These are phyloP conservation scores for Trypoxylus dichotomus DNA, from an alignment of 1,140 invertebrate species.

Conservation along the genomic window DNA sequence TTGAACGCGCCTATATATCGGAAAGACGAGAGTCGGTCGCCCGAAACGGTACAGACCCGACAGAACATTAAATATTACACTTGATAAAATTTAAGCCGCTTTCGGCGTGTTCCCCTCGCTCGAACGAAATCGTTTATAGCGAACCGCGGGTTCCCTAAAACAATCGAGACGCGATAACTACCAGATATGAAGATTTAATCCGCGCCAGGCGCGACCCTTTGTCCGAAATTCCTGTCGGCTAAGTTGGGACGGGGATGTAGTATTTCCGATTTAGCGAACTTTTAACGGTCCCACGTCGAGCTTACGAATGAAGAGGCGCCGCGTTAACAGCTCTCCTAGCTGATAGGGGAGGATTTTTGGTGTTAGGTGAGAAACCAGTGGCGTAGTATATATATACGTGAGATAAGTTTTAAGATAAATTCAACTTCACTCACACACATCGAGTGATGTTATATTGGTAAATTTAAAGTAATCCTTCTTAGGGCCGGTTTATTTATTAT, in stretches of 20 bases:
- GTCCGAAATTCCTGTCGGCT: background rate
- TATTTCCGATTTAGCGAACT: background rate
- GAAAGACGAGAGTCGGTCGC: too few species aligned
- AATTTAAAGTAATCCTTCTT: too few species aligned
- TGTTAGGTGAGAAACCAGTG: too few species aligned
- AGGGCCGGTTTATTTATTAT: too few species aligned
- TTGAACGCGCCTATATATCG: too few species aligned
- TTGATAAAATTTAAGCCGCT: constrained; percentile 16
- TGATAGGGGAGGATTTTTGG: too few species aligned
- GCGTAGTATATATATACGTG: too few species aligned
- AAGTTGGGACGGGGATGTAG: background rate
- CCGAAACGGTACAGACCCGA: too few species aligned
- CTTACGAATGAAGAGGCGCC: background rate
- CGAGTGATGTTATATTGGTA: too few species aligned
- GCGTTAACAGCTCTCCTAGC: too few species aligned
- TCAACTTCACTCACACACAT: too few species aligned
- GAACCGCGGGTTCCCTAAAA: background rate
- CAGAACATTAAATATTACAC: background rate
- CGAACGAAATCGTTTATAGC: background rate
- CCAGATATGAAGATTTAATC: constrained; percentile 24
- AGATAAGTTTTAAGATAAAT: too few species aligned
- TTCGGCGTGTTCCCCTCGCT: background rate
- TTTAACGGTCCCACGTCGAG: background rate
- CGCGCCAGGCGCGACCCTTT: background rate
- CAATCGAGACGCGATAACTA: constrained; percentile 22